phyloP scores from a whole-genome alignment of 2,797 vertebrate genomes.

The Chaetophractus vellerosus region DNA sequence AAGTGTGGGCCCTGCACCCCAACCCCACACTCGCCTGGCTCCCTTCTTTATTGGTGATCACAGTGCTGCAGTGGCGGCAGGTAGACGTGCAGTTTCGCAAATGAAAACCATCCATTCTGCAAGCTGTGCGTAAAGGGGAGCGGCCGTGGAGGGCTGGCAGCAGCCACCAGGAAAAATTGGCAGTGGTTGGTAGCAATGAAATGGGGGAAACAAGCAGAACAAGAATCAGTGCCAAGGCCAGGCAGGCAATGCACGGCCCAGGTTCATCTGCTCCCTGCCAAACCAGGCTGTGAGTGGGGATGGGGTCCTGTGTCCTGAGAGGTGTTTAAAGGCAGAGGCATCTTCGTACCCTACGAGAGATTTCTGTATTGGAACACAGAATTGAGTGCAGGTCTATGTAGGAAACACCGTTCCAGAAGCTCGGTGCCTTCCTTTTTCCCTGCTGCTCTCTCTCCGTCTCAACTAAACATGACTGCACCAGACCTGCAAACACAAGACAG shows the following conservation, averaged over 20 bases:
- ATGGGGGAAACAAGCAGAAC: neutral
- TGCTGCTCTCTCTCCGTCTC: too few species aligned
- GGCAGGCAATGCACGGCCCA: fast-evolving
- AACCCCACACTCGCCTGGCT: neutral
- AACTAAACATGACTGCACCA: neutral
- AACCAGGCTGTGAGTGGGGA: neutral
- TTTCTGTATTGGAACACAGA: too few species aligned
- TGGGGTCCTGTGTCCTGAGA: neutral
- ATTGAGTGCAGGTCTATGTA: too few species aligned
- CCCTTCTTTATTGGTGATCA: neutral
- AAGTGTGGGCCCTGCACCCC: neutral
- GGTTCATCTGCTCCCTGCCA: neutral
- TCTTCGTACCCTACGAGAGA: fast-evolving
- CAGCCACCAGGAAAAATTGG: neutral
- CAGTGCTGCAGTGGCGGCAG: neutral
- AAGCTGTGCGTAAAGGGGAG: neutral
- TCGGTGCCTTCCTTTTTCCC: neutral
- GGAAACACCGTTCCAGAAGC: neutral
- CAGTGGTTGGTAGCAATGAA: neutral
- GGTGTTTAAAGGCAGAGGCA: fast-evolving
- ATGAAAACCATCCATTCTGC: neutral
- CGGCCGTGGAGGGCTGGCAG: neutral
- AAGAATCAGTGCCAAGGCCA: neutral
- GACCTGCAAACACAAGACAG: neutral
- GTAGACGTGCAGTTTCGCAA: neutral